Evolutionary conservation across 2,113 vertebrate species (phyloP), one percentile per base, ranked within the genome.

Genomic region (Casuarius casuarius): DNA sequence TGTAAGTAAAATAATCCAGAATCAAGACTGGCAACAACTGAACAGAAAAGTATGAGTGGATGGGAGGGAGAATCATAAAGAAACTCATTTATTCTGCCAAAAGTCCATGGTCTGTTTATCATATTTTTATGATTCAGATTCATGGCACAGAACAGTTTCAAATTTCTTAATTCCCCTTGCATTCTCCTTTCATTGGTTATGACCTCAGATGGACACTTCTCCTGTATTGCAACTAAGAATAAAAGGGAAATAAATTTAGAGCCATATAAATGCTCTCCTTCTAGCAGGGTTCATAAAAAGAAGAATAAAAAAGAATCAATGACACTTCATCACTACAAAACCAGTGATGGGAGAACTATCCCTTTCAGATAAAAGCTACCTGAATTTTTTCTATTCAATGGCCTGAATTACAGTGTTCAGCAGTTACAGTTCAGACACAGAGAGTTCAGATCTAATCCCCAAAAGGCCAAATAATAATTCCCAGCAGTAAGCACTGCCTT

Each of bases 181-280:
- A 10, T 14, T 72, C 74, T 29, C 26, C 80, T 84, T 89, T 88
- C 7, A 2, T 44, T 35, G 15, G 28, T 25, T 90, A 79, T 58
- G 65, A 71, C 67, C 86, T 92, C 61, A 88, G 33, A 90, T 0
- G 19, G 66, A 49, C 74, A 71, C 38, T 77, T 73, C 25, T 66
- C 40, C 76, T 72, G 54, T 52, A 58, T 90, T 5, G 2, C 46
- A 72, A 46, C 61, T 89, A 87, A 89, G 89, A 94, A 76, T 87
- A 87, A 96, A 76, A 56, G 18, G 11, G 35, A 75, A 89, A 94
- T 94, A 94, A 94, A 96, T 94, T 79, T 82, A 8, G 17, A 91
- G 44, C 35, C 48, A 35, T 94, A 84, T 92, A 96, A 52, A 78
- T 61, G 52, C 65, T 87, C 89, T 16, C 20, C 20, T 82, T 87